Percentiles rank a stretch among this genome's conserved stretches.
Conservation (phyloP, 1,140 invertebrate species). For the Drosophila melanica region DNA sequence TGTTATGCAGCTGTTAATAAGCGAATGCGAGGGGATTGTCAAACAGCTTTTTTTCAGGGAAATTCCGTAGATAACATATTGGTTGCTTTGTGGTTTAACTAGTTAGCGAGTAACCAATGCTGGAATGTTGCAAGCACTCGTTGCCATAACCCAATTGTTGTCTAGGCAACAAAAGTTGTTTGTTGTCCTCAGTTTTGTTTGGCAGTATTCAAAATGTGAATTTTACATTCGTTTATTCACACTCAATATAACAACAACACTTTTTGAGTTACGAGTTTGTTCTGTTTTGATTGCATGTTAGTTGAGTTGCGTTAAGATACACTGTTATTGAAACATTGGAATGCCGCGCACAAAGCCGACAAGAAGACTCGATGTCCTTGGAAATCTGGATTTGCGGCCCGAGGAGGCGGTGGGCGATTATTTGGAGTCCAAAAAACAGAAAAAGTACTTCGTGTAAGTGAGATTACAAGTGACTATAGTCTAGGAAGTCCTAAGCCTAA, state of each 20-base stretch:
- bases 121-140: neutral
- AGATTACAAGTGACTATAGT: neutral
- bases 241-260: neutral
- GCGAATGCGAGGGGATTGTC: no score
- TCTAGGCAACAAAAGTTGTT: slow-evolving; percentile 44
- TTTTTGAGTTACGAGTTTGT: neutral
- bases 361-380: slow-evolving; percentile 75
- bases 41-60: no score
- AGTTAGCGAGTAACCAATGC: neutral
- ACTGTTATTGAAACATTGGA: slow-evolving; percentile 18
- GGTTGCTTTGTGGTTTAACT: neutral
- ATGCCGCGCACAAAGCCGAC: slow-evolving; percentile 83
- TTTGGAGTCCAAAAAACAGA: slow-evolving; percentile 67
- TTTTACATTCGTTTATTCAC: neutral
- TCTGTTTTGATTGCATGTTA: neutral
- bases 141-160: neutral
- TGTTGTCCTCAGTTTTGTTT: slow-evolving; percentile 2
- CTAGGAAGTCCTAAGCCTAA: neutral
- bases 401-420: slow-evolving; percentile 76
- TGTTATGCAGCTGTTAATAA: no score
- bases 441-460: slow-evolving; percentile 77
- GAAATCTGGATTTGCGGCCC: slow-evolving; percentile 74
- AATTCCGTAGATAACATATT: neutral
- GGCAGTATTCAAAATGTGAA: slow-evolving; percentile 1
- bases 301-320: slow-evolving; percentile 6